Conservation (phyloP, 2,888 invertebrate genomes). For the Oeneis ivallda region DNA sequence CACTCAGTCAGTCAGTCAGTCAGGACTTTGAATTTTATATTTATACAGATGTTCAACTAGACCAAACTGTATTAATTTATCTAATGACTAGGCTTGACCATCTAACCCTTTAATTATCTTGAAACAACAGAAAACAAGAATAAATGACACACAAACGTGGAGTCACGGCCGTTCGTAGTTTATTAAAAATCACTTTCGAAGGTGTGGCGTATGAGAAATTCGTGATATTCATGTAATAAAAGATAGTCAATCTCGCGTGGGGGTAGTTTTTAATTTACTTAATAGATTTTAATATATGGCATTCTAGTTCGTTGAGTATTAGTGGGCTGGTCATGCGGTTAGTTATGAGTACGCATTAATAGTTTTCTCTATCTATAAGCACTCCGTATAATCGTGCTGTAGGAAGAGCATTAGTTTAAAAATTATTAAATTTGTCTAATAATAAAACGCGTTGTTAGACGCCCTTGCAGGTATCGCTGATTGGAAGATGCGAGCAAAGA, state of each 20-base stretch:
- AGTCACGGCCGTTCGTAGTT: slow-evolving; percentile 47
- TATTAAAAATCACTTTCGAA: slow-evolving; percentile 42
- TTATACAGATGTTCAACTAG: neutral
- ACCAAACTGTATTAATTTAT: slow-evolving; percentile 4
- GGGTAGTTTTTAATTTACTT: slow-evolving; percentile 36
- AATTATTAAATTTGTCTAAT: too few species aligned
- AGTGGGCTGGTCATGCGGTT: slow-evolving; percentile 17
- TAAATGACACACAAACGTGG: slow-evolving; percentile 50
- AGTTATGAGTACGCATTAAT: neutral
- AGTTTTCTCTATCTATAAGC: too few species aligned
- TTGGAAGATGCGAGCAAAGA: too few species aligned
- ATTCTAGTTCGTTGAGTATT: slow-evolving; percentile 18
- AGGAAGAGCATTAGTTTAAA: too few species aligned
- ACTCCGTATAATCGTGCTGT: too few species aligned
- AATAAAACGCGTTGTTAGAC: too few species aligned
- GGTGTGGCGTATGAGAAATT: slow-evolving; percentile 22
- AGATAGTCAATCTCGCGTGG: slow-evolving; percentile 37
- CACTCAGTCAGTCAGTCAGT: too few species aligned
- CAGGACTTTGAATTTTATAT: too few species aligned
- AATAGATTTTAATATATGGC: slow-evolving; percentile 35
- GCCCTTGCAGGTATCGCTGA: too few species aligned
- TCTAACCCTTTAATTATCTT: slow-evolving; percentile 42
- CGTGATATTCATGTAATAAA: slow-evolving; percentile 28
- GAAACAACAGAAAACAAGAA: slow-evolving; percentile 48
- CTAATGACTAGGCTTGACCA: slow-evolving; percentile 26